Percentiles rank a stretch among this genome's conserved stretches.
These are phyloP conservation scores for Aurelia coerulea DNA, from an alignment of 30 jellyfish, hydroid and myxozoan species.

Conservation along the genomic window DNA sequence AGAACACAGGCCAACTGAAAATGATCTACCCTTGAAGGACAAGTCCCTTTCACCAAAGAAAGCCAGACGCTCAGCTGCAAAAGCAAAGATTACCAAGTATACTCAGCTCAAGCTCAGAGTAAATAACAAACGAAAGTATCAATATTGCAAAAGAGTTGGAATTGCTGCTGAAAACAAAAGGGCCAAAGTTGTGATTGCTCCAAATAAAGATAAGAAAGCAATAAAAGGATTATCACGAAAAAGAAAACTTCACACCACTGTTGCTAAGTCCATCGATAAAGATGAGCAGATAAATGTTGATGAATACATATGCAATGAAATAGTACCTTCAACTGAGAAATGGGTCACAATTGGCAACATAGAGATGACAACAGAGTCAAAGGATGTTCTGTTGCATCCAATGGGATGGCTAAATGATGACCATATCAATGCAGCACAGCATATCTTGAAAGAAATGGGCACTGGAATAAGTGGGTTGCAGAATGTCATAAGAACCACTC, in stretches of 20 bases:
- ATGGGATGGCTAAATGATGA: slow-evolving; percentile 30
- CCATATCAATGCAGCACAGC: slow-evolving; percentile 27
- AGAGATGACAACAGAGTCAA: background rate
- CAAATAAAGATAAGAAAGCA: too few species aligned
- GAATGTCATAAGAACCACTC: background rate
- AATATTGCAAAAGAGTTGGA: slow-evolving; percentile 29
- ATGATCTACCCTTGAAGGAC: slow-evolving; percentile 28
- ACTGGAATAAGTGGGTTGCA: slow-evolving; percentile 12
- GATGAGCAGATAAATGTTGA: too few species aligned
- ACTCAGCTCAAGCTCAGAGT: slow-evolving; percentile 4
- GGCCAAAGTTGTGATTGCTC: slow-evolving; percentile 25
- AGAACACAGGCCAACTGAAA: slow-evolving; percentile 20
- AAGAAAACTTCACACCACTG: too few species aligned
- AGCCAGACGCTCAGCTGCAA: slow-evolving; percentile 18
- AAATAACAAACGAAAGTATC: slow-evolving; percentile 10
- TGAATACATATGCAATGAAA: too few species aligned
- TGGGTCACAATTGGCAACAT: slow-evolving; percentile 21
- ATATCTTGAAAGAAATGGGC: background rate
- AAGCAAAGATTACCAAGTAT: slow-evolving; percentile 6
- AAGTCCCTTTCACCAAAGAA: slow-evolving; percentile 25
- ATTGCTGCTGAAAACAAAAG: slow-evolving; percentile 20
- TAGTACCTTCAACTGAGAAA: background rate
- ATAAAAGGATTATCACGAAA: too few species aligned
- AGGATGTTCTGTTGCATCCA: background rate
- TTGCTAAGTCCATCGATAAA: too few species aligned